These are phyloP conservation scores for Trimorus sp. DNA, from an alignment of 2,888 invertebrate species.

Conservation along the genomic window DNA sequence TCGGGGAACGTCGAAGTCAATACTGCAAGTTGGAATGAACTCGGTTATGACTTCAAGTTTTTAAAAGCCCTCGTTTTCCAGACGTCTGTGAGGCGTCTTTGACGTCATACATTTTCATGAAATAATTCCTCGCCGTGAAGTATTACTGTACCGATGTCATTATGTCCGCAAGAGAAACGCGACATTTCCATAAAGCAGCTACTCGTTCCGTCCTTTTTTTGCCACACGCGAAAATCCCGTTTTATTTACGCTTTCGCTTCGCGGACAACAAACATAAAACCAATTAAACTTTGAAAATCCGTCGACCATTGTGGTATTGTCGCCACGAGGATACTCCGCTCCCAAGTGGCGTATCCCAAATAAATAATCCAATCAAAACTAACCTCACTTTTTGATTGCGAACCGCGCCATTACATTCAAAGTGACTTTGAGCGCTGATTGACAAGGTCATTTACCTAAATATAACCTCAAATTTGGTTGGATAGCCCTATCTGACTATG, in stretches of 20 bases:
- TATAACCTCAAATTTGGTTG: too few relatives aligned
- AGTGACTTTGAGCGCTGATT: too few relatives aligned
- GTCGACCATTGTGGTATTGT: not conserved
- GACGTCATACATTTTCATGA: conserved; percentile 36
- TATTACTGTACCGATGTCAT: conserved; percentile 26
- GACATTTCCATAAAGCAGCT: conserved; percentile 1
- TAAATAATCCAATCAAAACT: too few relatives aligned
- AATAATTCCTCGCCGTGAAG: conserved; percentile 16
- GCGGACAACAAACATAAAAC: not conserved
- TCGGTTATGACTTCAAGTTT: conserved; percentile 41
- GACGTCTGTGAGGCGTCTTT: conserved; percentile 14
- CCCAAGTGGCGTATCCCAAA: too few relatives aligned
- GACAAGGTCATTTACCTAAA: too few relatives aligned
- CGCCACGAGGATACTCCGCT: too few relatives aligned
- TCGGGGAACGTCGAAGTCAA: conserved; percentile 21
- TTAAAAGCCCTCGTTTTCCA: conserved; percentile 32
- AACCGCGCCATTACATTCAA: too few relatives aligned
- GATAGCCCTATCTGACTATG: too few relatives aligned
- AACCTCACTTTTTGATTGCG: too few relatives aligned
- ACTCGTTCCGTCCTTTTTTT: not conserved
- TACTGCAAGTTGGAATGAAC: conserved; percentile 30
- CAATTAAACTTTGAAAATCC: conserved; percentile 7
- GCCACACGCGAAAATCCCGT: not conserved
- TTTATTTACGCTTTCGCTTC: conserved; percentile 5
- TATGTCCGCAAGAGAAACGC: conserved; percentile 3